A percentile compares a stretch with the other conserved stretches of the same genome.
Conservation (phyloP, 2,113 vertebrate genomes). For the Takifugu flavidus region DNA sequence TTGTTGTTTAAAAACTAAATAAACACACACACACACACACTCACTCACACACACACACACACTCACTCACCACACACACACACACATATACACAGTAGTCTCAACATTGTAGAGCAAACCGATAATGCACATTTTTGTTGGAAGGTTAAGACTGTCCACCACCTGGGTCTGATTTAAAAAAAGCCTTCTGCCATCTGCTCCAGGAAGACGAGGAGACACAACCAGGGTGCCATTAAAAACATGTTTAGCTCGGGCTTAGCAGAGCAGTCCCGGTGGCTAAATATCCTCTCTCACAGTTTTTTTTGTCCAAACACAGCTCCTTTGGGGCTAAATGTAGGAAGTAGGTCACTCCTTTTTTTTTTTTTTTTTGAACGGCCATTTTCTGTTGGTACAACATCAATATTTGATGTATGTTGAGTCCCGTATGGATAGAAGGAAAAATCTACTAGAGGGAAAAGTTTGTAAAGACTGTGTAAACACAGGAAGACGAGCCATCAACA, state of each 20-base stretch:
- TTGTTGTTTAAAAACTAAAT: too few species aligned
- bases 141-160: neutral
- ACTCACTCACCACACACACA: too few species aligned
- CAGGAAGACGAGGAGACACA: slow-evolving; percentile 7
- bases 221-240: slow-evolving; percentile 49
- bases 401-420: slow-evolving; percentile 70
- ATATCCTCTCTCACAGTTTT: slow-evolving; percentile 33
- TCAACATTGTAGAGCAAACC: too few species aligned
- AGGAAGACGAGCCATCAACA: slow-evolving; percentile 19
- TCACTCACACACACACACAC: too few species aligned
- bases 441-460: slow-evolving; percentile 46
- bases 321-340: slow-evolving; percentile 71
- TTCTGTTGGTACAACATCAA: slow-evolving; percentile 72
- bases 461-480: slow-evolving; percentile 50
- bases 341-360: slow-evolving; percentile 71
- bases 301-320: slow-evolving; percentile 65
- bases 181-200: neutral
- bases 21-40: too few species aligned
- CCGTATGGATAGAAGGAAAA: slow-evolving; percentile 56
- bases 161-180: slow-evolving; percentile 4
- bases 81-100: too few species aligned
- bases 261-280: slow-evolving; percentile 63
- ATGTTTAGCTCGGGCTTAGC: slow-evolving; percentile 46
- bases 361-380: slow-evolving; percentile 62
- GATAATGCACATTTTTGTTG: neutral